Evolutionary conservation across 2,888 invertebrate species (phyloP), one percentile per base, ranked within the genome.

Genomic region (Mesorhabditis belari): DNA sequence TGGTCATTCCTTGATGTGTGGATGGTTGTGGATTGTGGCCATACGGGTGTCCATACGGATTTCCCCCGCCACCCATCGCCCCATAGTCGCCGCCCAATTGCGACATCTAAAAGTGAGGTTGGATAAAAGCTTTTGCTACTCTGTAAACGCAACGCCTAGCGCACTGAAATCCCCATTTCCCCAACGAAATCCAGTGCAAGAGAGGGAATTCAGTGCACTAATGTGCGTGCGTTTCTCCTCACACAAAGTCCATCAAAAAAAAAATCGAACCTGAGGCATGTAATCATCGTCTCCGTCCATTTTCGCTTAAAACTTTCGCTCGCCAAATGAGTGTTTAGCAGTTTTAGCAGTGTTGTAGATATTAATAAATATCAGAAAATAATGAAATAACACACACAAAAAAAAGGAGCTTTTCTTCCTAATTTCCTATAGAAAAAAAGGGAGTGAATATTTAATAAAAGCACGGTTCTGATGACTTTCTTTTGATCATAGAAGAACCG

Each of bases 71-170:
- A 21, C 58, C 59, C 60, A 69, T 65, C 19, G 65, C 65, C 28
- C 57, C 55, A 26, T 67, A 69, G 57, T 68, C 70, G 49, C 57
- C 57, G 21, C 62, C 66, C 66, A 77, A 63, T 61, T 79, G 78
- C 44, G 74, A 66, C 62, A 77, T 72, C 63, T 77, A 77, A 44
- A 77, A 77, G 54, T 77, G 44, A n/a, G 44, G 12, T n/a, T 17
- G 1, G 44, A 17, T 1, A 35, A 35, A 35, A 35, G 17, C 35
- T 17, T 35, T n/a, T n/a, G n/a, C n/a, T n/a, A n/a, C n/a, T n/a
- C n/a, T n/a, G n/a, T n/a, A n/a, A n/a, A n/a, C n/a, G n/a, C n/a
- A n/a, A n/a, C n/a, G n/a, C n/a, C n/a, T n/a, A n/a, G n/a, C n/a
- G n/a, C n/a, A n/a, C n/a, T n/a, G n/a, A n/a, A n/a, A n/a, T n/a